Percentiles rank a stretch among this genome's conserved stretches.
These are phyloP conservation scores for Sebastes schlegelii DNA, from an alignment of 2,113 vertebrate species.

Conservation along the genomic window DNA sequence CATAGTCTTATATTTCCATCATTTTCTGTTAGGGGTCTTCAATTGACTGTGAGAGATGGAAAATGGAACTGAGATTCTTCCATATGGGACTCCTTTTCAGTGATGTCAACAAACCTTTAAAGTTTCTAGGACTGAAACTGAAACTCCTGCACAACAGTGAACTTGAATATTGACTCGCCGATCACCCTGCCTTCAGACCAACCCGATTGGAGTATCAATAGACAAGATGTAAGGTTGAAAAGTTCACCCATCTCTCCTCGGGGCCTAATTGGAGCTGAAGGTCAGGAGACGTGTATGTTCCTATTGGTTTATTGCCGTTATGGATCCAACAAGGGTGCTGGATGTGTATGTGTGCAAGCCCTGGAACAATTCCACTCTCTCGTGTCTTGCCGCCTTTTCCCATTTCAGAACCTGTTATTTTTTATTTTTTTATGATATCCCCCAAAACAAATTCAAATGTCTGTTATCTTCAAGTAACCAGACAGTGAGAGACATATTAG, in stretches of 20 bases:
- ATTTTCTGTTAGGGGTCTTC: conserved; percentile 46
- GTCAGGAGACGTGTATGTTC: conserved; percentile 77
- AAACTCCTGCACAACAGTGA: conserved; percentile 39
- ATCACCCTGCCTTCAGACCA: conserved; percentile 60
- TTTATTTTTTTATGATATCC: conserved; percentile 67
- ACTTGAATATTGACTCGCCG: conserved; percentile 65
- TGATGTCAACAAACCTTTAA: conserved; percentile 54
- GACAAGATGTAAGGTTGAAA: conserved; percentile 78
- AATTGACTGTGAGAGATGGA: conserved; percentile 50
- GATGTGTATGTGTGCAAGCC: conserved; percentile 39
- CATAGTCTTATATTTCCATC: conserved; percentile 46
- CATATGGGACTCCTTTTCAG: conserved; percentile 42
- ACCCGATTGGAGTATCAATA: conserved; percentile 70
- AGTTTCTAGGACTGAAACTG: conserved; percentile 46
- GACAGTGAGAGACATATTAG: conserved; percentile 74
- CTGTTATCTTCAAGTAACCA: conserved; percentile 80
- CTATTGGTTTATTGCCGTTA: conserved; percentile 79
- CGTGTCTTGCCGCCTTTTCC: conserved; percentile 50
- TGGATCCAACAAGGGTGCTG: conserved; percentile 63
- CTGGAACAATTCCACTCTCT: conserved; percentile 38
- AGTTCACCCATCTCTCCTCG: conserved; percentile 79
- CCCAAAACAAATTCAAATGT: conserved; percentile 75
- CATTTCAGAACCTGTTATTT: conserved; percentile 67
- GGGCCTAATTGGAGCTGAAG: conserved; percentile 83
- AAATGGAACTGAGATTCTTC: conserved; percentile 54